Base-by-base conservation (phyloP, 2,797 vertebrate genomes). In the Cheirogaleus major region DNA sequence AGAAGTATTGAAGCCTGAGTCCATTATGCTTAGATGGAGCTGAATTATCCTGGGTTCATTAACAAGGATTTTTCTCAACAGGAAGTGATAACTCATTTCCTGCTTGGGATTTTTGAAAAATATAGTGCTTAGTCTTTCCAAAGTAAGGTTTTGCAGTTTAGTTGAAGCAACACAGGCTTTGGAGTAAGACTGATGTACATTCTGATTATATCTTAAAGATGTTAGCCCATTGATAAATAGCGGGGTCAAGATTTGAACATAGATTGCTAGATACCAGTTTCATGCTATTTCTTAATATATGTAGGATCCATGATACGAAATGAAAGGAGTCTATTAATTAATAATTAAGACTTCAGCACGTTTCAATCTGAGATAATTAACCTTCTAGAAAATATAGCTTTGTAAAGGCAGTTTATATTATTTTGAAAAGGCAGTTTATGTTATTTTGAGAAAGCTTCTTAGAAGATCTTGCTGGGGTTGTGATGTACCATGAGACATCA, bases 21-120 rank as follows among this genome's bases (percentile, higher is more conserved):
- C 48, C 30, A 45, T 72, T 67, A 23, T 12, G 52, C 67, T 76
- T 61, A 14, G 3, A 25, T 59, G 12, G 22, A 50, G 17, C 67
- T 83, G 50, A 41, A 67, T 61, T 43, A 81, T 92, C 45, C 43
- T 61, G 48, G 7, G n/a, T 32, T 86, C n/a, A n/a, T 83, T 92
- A 83, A 55, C 15, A 83, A 79, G 89, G 69, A 38, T 69, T 96
- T 95, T 90, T 82, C 69, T 85, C 63, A 80, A n/a, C 27, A 35
- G n/a, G 73, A 79, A 72, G 30, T 83, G 10, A 89, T 92, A 84
- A 23, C 18, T 4, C 15, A 48, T 23, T 81, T 96, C 63, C 57
- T 84, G 10, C n/a, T 67, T 88, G 48, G 30, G 85, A 48, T 30
- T 65, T 78, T 84, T 89, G 57, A 93, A 76, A 57, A 84, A 20